Conservation (phyloP, 2,797 vertebrate genomes). For the Pagetopsis macropterus region DNA sequence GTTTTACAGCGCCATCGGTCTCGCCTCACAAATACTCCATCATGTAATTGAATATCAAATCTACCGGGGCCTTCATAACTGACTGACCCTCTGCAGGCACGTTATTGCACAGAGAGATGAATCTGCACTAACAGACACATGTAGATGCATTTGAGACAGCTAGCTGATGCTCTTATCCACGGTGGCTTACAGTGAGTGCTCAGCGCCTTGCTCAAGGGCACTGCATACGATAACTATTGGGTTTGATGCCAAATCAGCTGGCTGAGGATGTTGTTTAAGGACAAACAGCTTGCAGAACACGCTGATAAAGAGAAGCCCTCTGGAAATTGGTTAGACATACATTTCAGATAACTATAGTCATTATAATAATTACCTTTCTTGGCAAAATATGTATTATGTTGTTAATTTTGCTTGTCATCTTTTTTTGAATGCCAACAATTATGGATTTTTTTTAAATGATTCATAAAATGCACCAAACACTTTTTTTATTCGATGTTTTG, state of each 20-base stretch:
- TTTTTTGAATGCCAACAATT: background rate
- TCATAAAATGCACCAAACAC: background rate
- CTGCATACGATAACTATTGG: no score
- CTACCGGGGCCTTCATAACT: slow-evolving; percentile 45
- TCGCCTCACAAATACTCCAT: slow-evolving; percentile 68
- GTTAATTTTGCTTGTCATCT: background rate
- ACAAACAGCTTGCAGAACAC: background rate
- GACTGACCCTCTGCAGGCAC: slow-evolving; percentile 28
- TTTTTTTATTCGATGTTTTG: background rate
- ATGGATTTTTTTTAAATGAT: no score
- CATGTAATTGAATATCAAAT: slow-evolving; percentile 75
- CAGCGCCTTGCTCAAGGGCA: background rate
- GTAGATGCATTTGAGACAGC: slow-evolving; percentile 27
- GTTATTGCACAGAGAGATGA: slow-evolving; percentile 34
- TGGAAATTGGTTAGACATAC: background rate
- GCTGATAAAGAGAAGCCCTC: background rate
- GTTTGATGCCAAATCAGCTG: background rate
- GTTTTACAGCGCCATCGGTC: slow-evolving; percentile 66
- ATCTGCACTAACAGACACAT: slow-evolving; percentile 20
- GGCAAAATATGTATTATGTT: background rate
- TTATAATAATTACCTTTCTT: slow-evolving; percentile 1
- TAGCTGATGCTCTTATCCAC: slow-evolving; percentile 17
- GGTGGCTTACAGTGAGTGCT: slow-evolving; percentile 3
- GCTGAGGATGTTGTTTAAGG: background rate
- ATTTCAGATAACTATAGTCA: background rate